phyloP scores from a whole-genome alignment of 2,113 vertebrate species.

The Alectura lathami region DNA sequence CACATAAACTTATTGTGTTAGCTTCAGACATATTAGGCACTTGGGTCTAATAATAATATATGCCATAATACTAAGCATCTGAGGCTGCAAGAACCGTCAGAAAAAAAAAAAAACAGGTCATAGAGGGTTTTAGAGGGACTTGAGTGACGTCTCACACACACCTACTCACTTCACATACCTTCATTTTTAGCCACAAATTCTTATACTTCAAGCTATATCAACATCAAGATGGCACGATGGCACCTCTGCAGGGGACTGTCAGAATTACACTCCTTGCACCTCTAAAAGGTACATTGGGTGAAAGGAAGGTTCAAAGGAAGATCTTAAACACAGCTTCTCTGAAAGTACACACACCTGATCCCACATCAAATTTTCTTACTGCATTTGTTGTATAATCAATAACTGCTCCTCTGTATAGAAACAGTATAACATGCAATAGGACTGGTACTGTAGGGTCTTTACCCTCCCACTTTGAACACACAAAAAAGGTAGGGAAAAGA shows the following conservation, averaged over 20 bases:
- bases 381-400: neutral
- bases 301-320: neutral
- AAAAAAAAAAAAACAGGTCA: neutral
- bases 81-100: neutral
- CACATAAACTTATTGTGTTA: neutral
- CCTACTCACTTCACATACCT: neutral
- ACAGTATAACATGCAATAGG: neutral
- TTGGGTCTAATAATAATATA: neutral
- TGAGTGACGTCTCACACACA: neutral
- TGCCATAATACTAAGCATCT: neutral
- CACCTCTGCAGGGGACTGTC: neutral
- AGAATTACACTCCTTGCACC: neutral
- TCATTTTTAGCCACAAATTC: neutral
- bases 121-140: neutral
- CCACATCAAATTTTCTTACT: neutral
- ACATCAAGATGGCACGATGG: fast-evolving
- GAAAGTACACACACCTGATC: neutral
- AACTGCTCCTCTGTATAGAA: neutral
- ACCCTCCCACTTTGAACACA: neutral
- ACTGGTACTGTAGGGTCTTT: fast-evolving
- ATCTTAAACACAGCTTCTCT: neutral
- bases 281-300: fast-evolving
- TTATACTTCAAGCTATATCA: neutral
- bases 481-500: neutral
- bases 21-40: neutral